Conservation (phyloP, 2,797 vertebrate species). For the Rhinichthys osculus region DNA sequence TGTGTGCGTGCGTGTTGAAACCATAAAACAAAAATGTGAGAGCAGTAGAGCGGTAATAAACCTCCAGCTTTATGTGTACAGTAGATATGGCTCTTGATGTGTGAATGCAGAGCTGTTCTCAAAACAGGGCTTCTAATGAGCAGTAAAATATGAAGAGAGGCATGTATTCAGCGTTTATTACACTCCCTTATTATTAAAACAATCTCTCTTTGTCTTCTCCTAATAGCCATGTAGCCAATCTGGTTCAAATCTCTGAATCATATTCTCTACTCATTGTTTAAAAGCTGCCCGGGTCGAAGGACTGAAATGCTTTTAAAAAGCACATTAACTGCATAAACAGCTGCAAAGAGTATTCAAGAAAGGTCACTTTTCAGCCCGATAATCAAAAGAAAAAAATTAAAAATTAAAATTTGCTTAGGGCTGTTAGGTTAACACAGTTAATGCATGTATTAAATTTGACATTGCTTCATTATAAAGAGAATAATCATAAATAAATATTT, state of each 20-base stretch:
- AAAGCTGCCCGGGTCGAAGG: neutral
- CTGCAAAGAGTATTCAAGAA: neutral
- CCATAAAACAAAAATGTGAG: conserved; percentile 29
- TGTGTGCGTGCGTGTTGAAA: conserved; percentile 37
- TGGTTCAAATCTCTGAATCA: neutral
- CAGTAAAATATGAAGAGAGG: conserved; percentile 58
- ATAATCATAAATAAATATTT: neutral
- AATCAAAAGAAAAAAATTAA: neutral
- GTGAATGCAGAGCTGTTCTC: conserved; percentile 45
- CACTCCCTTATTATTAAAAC: conserved; percentile 66
- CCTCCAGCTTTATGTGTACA: conserved; percentile 15
- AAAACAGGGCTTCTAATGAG: conserved; percentile 40
- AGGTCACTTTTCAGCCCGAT: neutral
- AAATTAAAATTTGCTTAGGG: neutral
- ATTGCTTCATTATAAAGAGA: neutral
- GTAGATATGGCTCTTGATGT: conserved; percentile 14
- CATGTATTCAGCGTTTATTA: conserved; percentile 59
- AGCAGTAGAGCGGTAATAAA: conserved; percentile 25
- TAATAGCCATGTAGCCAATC: neutral
- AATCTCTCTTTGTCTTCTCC: conserved; percentile 30
- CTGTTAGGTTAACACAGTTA: neutral
- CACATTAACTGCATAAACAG: neutral
- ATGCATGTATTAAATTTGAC: neutral
- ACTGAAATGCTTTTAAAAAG: neutral
- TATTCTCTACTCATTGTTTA: neutral